These are phyloP conservation scores for Cryptoblepharus egeriae DNA, from an alignment of 2,797 vertebrate species.

Conservation along the genomic window DNA sequence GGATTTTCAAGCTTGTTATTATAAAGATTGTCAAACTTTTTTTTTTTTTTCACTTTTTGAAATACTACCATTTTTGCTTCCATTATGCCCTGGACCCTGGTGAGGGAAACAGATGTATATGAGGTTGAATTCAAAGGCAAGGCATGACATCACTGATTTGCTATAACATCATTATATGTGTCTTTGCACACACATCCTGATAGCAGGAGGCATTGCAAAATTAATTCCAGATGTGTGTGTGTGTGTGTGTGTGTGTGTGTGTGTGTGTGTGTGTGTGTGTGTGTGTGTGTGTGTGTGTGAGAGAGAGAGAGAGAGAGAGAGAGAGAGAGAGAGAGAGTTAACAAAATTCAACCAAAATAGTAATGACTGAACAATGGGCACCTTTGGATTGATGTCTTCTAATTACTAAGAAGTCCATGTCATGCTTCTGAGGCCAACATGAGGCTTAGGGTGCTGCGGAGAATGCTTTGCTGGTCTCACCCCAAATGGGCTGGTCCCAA, in stretches of 20 bases:
- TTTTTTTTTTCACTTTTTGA: conserved; percentile 46
- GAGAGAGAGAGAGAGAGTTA: neutral
- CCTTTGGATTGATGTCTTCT: no score
- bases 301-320: no score
- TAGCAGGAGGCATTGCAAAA: conserved; percentile 39
- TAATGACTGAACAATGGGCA: neutral
- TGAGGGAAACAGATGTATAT: conserved; percentile 44
- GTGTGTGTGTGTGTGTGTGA: no score
- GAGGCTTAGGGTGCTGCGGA: no score
- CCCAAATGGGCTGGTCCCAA: no score
- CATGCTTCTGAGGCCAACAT: no score
- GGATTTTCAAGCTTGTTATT: conserved; percentile 64
- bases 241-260: no score
- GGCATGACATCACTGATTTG: conserved; percentile 24
- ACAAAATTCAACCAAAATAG: conserved; percentile 42
- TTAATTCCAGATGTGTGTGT: conserved; percentile 2
- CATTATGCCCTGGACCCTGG: conserved; percentile 47
- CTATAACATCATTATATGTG: neutral
- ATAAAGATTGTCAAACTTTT: conserved; percentile 50
- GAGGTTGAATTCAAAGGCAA: conserved; percentile 51
- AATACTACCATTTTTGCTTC: conserved; percentile 42
- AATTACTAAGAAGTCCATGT: no score
- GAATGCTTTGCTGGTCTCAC: no score
- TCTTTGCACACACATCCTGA: conserved; percentile 4
- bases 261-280: no score